Percentiles rank a stretch among this genome's conserved stretches.
phyloP scores from a whole-genome alignment of 2,888 invertebrate genomes.

The Sinotaia quadrata region DNA sequence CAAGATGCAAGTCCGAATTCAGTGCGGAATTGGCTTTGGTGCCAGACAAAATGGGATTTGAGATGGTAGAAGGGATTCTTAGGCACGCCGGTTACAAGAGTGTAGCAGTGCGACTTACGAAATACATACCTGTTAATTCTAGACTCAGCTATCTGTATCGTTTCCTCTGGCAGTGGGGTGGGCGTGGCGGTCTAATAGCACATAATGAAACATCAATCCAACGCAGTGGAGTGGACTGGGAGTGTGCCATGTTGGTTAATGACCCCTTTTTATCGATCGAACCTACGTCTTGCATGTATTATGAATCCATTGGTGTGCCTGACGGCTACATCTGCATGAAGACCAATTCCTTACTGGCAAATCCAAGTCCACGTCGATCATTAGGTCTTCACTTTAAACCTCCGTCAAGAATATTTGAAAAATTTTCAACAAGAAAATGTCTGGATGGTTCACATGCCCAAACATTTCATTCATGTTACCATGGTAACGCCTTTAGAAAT shows the following conservation, averaged over 20 bases:
- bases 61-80: too few relatives aligned
- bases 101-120: constrained; percentile 1
- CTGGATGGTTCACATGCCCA: constrained; percentile 13
- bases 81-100: too few relatives aligned
- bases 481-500: background rate
- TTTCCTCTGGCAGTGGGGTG: constrained; percentile 18
- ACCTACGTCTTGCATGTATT: background rate
- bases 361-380: too few relatives aligned
- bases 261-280: background rate
- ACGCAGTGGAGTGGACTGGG: background rate
- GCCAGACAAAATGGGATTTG: too few relatives aligned
- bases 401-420: background rate
- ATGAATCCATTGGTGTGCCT: background rate
- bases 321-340: constrained; percentile 13
- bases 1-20: too few relatives aligned
- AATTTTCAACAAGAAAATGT: constrained; percentile 5
- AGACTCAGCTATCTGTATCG: constrained; percentile 1
- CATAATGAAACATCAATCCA: constrained; percentile 1
- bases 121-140: background rate
- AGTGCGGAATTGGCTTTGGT: too few relatives aligned
- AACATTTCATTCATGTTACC: constrained; percentile 15
- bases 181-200: constrained; percentile 1
- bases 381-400: background rate
- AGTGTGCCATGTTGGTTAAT: constrained; percentile 3
- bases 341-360: background rate